phyloP scores from a whole-genome alignment of 2,888 invertebrate genomes.

The Lydus trimaculatus region DNA sequence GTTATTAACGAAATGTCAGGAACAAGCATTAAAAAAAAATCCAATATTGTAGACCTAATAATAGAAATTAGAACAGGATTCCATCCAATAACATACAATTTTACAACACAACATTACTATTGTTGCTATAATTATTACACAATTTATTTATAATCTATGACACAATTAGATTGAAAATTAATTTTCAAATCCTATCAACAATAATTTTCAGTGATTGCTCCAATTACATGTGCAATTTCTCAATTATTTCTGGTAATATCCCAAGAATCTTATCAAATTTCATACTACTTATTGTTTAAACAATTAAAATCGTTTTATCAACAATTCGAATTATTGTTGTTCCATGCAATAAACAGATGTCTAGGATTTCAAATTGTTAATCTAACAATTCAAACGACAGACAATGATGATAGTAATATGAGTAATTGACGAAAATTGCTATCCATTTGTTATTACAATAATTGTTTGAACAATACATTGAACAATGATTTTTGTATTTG shows the following conservation, averaged over 20 bases:
- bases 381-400: not conserved
- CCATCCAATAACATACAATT: not conserved
- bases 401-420: not conserved
- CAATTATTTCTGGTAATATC: not conserved
- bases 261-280: not conserved
- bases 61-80: constrained; percentile 6
- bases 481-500: no score
- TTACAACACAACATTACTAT: not conserved
- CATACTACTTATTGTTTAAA: not conserved
- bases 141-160: not conserved
- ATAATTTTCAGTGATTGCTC: not conserved
- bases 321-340: no score
- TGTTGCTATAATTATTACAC: not conserved
- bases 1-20: constrained; percentile 14
- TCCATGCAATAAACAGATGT: not conserved
- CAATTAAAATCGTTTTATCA: no score
- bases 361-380: not conserved
- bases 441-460: not conserved
- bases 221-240: not conserved
- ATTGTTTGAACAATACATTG: no score
- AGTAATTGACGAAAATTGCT: not conserved
- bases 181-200: not conserved
- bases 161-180: not conserved
- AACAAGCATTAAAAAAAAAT: not conserved
- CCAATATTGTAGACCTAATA: not conserved